phyloP scores from a whole-genome alignment of 2,888 invertebrate species.

The Ganaspis brasiliensis region DNA sequence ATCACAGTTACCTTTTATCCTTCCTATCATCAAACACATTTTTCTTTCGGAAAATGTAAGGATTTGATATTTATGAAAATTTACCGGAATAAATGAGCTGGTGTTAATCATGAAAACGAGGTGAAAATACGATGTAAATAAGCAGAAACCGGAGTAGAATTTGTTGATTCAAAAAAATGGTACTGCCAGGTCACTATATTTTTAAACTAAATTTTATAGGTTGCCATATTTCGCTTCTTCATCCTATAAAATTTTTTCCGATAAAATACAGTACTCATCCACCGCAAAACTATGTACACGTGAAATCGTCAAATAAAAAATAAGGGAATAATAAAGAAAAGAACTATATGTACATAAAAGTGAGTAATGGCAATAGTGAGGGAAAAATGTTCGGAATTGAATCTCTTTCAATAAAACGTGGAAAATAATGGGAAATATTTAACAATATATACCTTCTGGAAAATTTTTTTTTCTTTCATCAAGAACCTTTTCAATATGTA shows the following conservation, averaged over 20 bases:
- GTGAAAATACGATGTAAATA: too few species aligned
- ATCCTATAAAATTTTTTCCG: neutral
- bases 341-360: constrained; percentile 1
- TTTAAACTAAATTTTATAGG: neutral
- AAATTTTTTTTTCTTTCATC: constrained; percentile 4
- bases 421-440: constrained; percentile 6
- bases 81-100: neutral
- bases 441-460: neutral
- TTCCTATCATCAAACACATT: neutral
- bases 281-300: neutral
- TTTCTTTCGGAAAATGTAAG: neutral
- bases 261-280: neutral
- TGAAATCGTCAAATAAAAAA: constrained; percentile 14
- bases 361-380: neutral
- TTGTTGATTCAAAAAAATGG: neutral
- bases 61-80: neutral
- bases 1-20: neutral
- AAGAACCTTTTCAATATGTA: neutral
- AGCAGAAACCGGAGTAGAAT: too few species aligned
- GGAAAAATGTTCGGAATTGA: constrained; percentile 5
- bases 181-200: neutral
- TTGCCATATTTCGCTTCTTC: neutral
- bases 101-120: neutral
- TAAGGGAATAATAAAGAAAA: constrained; percentile 1
- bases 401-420: constrained; percentile 12